A percentile compares a stretch with the other conserved stretches of the same genome.
Conservation (phyloP, 2,113 vertebrate species). For the Saguinus imperator region DNA sequence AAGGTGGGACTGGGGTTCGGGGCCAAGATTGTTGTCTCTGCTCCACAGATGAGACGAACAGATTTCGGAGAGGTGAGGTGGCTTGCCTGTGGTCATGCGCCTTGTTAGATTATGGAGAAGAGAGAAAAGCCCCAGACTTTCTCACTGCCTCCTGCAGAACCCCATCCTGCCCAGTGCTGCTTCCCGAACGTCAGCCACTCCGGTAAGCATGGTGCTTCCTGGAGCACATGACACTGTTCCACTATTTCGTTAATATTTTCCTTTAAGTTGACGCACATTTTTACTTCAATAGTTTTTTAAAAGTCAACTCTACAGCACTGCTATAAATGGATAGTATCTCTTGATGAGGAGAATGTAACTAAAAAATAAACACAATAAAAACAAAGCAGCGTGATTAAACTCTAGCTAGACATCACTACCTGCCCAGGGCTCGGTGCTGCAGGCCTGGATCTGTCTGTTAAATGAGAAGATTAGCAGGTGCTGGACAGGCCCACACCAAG, state of each 20-base stretch:
- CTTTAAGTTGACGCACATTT: background rate
- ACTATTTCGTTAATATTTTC: too few species aligned
- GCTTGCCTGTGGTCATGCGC: background rate
- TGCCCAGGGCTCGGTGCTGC: background rate
- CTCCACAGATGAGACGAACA: background rate
- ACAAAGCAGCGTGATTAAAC: background rate
- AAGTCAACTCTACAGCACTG: background rate
- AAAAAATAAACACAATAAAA: background rate
- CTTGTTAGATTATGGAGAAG: background rate
- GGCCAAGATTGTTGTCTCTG: background rate
- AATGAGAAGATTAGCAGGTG: background rate
- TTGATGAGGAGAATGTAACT: background rate
- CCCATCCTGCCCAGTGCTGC: background rate
- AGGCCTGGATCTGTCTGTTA: background rate
- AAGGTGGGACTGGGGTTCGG: background rate
- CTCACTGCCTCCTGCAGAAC: background rate
- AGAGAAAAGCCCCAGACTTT: background rate
- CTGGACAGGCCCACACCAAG: background rate
- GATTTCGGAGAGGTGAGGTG: background rate
- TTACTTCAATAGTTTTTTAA: background rate
- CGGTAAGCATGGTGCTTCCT: accelerated
- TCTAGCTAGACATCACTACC: background rate
- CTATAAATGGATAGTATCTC: background rate
- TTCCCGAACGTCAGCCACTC: background rate
- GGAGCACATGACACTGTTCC: accelerated